A percentile compares a stretch with the other conserved stretches of the same genome.
Evolutionary conservation across 1,140 invertebrate genomes (phyloP).

Genomic region (Drosophila serrata): DNA sequence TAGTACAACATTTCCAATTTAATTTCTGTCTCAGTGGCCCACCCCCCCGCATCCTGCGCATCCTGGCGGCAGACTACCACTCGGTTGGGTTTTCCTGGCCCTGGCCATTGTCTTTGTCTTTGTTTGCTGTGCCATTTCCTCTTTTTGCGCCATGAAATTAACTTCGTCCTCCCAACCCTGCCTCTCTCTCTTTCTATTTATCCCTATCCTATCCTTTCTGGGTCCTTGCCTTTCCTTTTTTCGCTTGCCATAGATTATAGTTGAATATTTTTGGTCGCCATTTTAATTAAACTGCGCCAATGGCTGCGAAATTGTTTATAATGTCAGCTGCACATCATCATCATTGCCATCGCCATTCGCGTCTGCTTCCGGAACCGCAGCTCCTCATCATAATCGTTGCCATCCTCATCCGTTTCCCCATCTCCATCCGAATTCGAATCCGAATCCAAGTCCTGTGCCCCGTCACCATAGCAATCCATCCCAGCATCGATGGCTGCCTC

Average conservation of each 20-base stretch:
- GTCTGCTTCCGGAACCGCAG: conserved; percentile 15
- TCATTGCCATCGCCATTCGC: conserved; percentile 17
- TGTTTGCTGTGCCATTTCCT: conserved; percentile 79
- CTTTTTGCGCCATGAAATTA: conserved; percentile 75
- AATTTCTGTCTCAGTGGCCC: conserved; percentile 70
- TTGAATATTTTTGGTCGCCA: conserved; percentile 65
- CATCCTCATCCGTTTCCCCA: conserved; percentile 11
- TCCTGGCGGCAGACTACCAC: conserved; percentile 31
- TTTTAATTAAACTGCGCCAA: conserved; percentile 74
- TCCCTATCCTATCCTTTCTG: neutral
- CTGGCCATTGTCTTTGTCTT: conserved; percentile 76
- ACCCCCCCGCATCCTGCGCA: conserved; percentile 3
- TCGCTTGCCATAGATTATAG: conserved; percentile 62
- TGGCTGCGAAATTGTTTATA: conserved; percentile 65
- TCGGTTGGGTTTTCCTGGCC: conserved; percentile 51
- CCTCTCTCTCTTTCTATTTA: neutral
- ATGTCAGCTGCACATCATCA: conserved; percentile 50
- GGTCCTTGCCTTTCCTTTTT: conserved; percentile 1
- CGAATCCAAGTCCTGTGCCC: neutral
- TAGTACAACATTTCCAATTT: conserved; percentile 79
- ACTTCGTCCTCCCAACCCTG: conserved; percentile 35
- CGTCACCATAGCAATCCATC: conserved; percentile 1
- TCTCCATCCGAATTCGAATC: neutral
- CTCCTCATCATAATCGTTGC: conserved; percentile 28
- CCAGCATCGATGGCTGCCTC: conserved; percentile 25